Evolutionary conservation across 2,888 invertebrate genomes (phyloP).

Genomic region (Tipula vernalis): DNA sequence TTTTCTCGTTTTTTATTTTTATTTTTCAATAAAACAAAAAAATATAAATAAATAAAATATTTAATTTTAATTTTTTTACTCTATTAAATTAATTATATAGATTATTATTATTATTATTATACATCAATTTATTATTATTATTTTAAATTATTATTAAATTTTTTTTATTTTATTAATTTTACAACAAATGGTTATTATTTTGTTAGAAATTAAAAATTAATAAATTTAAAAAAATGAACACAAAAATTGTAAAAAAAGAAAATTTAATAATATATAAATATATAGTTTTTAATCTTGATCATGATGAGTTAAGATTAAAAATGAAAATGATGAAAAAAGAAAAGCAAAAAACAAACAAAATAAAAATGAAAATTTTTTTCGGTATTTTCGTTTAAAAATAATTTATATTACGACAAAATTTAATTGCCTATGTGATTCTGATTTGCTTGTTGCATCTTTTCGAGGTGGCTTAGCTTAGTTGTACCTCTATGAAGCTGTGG

Average conservation of each 20-base stretch:
- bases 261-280: constrained; percentile 4
- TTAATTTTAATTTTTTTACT: background rate
- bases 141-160: background rate
- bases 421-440: background rate
- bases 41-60: background rate
- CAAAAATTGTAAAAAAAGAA: constrained; percentile 4
- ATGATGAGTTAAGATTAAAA: background rate
- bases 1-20: background rate
- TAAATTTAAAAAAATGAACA: background rate
- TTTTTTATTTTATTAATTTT: background rate
- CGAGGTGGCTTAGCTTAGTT: background rate
- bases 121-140: background rate
- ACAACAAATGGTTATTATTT: background rate
- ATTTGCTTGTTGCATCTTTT: background rate
- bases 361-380: background rate
- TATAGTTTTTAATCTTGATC: background rate
- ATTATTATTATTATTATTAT: constrained; percentile 4
- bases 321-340: background rate
- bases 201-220: constrained; percentile 4
- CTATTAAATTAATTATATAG: background rate
- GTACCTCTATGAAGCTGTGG: background rate
- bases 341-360: background rate
- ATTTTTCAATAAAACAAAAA: background rate
- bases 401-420: background rate
- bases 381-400: background rate